Conservation (phyloP, 2,797 vertebrate genomes). For the Harpagifer antarcticus region DNA sequence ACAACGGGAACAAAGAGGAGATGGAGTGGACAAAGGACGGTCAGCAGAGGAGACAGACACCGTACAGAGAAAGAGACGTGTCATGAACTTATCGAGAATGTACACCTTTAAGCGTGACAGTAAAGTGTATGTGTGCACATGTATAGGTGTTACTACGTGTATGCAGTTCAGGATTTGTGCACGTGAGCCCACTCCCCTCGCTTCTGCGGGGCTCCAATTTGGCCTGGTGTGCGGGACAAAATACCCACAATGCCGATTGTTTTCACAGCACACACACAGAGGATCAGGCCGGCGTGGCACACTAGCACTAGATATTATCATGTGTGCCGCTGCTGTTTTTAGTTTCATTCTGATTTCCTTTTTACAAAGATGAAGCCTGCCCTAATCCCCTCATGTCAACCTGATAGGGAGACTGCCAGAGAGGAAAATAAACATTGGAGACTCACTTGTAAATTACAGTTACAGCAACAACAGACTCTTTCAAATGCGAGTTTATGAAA, state of each 20-base stretch:
- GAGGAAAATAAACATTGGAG: slow-evolving; percentile 61
- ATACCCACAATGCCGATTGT: slow-evolving; percentile 58
- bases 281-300: slow-evolving; percentile 63
- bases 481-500: background rate
- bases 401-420: slow-evolving; percentile 40
- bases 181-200: slow-evolving; percentile 12
- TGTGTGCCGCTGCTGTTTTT: slow-evolving; percentile 46
- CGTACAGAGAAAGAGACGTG: slow-evolving; percentile 9
- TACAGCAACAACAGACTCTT: slow-evolving; percentile 33
- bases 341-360: slow-evolving; percentile 66
- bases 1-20: slow-evolving; percentile 51
- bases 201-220: slow-evolving; percentile 37
- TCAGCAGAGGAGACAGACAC: slow-evolving; percentile 30
- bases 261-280: slow-evolving; percentile 57
- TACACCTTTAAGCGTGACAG: slow-evolving; percentile 14
- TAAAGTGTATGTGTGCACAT: slow-evolving; percentile 2
- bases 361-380: slow-evolving; percentile 54
- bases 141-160: background rate
- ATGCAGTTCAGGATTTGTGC: slow-evolving; percentile 18
- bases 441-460: slow-evolving; percentile 47
- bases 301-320: slow-evolving; percentile 79
- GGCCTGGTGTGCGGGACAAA: slow-evolving; percentile 33
- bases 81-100: slow-evolving; percentile 46
- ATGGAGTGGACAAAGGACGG: slow-evolving; percentile 48
- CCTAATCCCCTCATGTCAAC: slow-evolving; percentile 73